phyloP scores from a whole-genome alignment of 2,797 vertebrate genomes.

The Neosalanx taihuensis region DNA sequence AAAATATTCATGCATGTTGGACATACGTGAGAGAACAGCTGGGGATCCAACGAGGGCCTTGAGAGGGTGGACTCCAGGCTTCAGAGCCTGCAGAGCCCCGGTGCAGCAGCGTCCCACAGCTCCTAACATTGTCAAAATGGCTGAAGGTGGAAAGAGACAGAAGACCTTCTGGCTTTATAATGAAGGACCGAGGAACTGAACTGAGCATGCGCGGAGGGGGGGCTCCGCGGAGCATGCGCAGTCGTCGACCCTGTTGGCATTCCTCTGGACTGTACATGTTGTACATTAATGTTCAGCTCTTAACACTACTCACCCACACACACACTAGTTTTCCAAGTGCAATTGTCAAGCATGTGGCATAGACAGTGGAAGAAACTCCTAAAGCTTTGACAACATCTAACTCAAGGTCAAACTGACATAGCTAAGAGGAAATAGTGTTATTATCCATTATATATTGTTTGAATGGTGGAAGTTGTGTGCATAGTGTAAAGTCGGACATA shows the following conservation, averaged over 20 bases:
- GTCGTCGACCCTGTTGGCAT: conserved; percentile 33
- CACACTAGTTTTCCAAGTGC: no score
- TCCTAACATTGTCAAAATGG: conserved; percentile 65
- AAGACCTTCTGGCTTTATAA: conserved; percentile 62
- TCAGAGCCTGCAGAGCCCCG: conserved; percentile 57
- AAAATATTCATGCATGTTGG: neutral
- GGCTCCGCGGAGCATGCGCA: conserved; percentile 40
- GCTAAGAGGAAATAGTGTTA: neutral
- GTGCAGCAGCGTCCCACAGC: conserved; percentile 64
- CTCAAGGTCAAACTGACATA: neutral
- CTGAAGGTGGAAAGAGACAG: conserved; percentile 72
- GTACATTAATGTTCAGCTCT: neutral
- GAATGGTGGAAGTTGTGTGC: neutral
- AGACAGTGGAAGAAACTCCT: neutral
- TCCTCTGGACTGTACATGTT: conserved; percentile 49
- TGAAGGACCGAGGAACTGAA: conserved; percentile 9
- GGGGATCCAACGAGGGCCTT: conserved; percentile 73
- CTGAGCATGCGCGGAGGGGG: conserved; percentile 61
- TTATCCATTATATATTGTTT: neutral
- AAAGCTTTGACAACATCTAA: neutral
- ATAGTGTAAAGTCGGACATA: no score
- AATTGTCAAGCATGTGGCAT: neutral
- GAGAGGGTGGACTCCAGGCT: conserved; percentile 63
- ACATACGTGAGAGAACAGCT: conserved; percentile 75
- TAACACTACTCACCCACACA: no score